Evolutionary conservation across 2,797 vertebrate genomes (phyloP).

Genomic region (Pempheris klunzingeri): DNA sequence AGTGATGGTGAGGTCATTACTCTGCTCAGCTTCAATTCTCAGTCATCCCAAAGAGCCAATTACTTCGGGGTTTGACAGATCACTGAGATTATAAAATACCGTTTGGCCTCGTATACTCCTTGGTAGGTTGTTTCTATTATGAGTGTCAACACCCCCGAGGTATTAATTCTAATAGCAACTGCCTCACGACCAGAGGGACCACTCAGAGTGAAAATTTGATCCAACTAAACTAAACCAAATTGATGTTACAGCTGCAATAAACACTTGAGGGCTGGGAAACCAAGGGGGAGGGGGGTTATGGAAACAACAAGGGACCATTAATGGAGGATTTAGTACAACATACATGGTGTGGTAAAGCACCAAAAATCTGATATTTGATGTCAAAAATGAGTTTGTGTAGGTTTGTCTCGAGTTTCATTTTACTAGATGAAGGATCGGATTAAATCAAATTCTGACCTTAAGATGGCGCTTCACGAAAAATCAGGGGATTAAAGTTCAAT

Average conservation of each 20-base stretch:
- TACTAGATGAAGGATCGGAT: too few species aligned
- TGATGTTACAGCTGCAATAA: constrained; percentile 66
- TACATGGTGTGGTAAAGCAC: constrained; percentile 12
- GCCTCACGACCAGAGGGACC: constrained; percentile 47
- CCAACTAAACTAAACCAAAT: constrained; percentile 56
- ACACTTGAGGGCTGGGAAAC: constrained; percentile 56
- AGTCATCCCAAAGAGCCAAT: constrained; percentile 70
- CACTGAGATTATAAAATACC: constrained; percentile 63
- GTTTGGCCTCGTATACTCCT: constrained; percentile 43
- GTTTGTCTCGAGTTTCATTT: neutral
- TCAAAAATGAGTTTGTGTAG: neutral
- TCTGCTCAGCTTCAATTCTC: constrained; percentile 55
- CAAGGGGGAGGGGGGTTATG: constrained; percentile 44
- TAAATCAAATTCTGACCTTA: neutral
- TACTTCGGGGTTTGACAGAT: constrained; percentile 70
- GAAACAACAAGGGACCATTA: constrained; percentile 50
- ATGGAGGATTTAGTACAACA: constrained; percentile 39
- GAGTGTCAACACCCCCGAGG: constrained; percentile 50
- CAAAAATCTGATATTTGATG: neutral
- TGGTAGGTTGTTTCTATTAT: constrained; percentile 67
- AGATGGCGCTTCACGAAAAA: neutral
- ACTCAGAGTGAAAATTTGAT: constrained; percentile 65
- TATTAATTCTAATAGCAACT: constrained; percentile 71
- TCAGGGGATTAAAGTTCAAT: too few species aligned
- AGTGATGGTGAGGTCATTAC: constrained; percentile 68